A percentile compares a stretch with the other conserved stretches of the same genome.
Conservation (phyloP, 2,113 vertebrate species). For the Boleophthalmus pectinirostris region DNA sequence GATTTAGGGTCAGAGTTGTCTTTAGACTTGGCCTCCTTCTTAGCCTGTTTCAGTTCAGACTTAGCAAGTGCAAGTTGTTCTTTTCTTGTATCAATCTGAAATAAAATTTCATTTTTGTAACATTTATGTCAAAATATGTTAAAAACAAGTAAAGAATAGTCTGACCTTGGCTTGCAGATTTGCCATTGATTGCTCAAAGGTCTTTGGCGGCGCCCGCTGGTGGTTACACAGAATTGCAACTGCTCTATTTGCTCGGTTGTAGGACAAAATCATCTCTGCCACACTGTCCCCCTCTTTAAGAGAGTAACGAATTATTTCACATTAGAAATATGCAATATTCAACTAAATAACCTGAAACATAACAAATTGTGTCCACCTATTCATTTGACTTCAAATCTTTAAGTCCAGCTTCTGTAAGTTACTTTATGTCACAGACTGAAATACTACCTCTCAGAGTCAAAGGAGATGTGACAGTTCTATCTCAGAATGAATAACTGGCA, state of each 20-base stretch:
- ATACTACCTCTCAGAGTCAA: constrained; percentile 46
- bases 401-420: not conserved
- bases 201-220: constrained; percentile 81
- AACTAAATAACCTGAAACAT: not conserved
- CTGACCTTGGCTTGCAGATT: constrained; percentile 79
- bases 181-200: constrained; percentile 82
- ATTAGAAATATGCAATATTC: not conserved
- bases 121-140: not conserved
- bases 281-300: constrained; percentile 65
- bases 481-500: constrained; percentile 35
- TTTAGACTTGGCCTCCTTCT: constrained; percentile 68
- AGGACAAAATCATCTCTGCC: constrained; percentile 78
- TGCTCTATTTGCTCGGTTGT: constrained; percentile 79
- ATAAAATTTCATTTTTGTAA: not conserved
- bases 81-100: constrained; percentile 68
- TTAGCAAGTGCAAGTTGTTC: constrained; percentile 70
- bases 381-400: constrained; percentile 8
- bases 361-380: not conserved
- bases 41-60: constrained; percentile 69
- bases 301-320: not conserved
- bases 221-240: constrained; percentile 84
- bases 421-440: constrained; percentile 28
- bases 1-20: constrained; percentile 53
- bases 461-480: constrained; percentile 41
- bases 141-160: not conserved